phyloP scores from a whole-genome alignment of 1,140 invertebrate genomes.

The Melanaphis sacchari region DNA sequence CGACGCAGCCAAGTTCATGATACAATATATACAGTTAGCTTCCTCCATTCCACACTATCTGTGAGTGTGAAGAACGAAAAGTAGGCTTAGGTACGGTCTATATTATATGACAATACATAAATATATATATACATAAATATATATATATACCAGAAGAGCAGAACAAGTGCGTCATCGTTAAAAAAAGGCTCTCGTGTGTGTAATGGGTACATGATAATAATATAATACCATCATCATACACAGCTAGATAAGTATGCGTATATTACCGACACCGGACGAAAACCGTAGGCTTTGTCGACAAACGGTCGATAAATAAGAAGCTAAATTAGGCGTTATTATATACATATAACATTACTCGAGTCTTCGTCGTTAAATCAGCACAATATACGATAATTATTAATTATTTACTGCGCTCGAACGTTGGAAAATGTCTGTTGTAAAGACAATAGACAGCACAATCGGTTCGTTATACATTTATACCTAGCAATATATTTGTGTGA shows the following conservation, averaged over 20 bases:
- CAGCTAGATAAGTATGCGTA: neutral
- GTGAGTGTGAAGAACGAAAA: neutral
- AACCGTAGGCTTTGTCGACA: neutral
- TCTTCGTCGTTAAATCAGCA: neutral
- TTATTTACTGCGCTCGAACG: neutral
- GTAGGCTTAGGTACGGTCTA: neutral
- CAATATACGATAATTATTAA: neutral
- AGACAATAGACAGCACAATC: neutral
- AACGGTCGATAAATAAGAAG: slow-evolving; percentile 24
- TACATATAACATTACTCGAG: neutral
- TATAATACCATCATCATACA: neutral
- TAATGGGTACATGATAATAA: neutral
- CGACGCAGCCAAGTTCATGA: neutral
- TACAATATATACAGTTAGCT: neutral
- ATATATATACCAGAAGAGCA: neutral
- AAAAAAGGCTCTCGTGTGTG: neutral
- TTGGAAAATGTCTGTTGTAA: neutral
- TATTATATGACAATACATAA: neutral
- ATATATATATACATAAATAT: too few species aligned
- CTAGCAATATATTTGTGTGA: neutral
- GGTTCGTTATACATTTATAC: neutral
- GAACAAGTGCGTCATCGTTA: slow-evolving; percentile 17
- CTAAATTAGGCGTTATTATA: neutral
- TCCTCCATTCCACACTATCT: neutral
- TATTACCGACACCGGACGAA: neutral